Evolutionary conservation across 2,113 vertebrate genomes (phyloP).

Genomic region (Ctenomys sociabilis): DNA sequence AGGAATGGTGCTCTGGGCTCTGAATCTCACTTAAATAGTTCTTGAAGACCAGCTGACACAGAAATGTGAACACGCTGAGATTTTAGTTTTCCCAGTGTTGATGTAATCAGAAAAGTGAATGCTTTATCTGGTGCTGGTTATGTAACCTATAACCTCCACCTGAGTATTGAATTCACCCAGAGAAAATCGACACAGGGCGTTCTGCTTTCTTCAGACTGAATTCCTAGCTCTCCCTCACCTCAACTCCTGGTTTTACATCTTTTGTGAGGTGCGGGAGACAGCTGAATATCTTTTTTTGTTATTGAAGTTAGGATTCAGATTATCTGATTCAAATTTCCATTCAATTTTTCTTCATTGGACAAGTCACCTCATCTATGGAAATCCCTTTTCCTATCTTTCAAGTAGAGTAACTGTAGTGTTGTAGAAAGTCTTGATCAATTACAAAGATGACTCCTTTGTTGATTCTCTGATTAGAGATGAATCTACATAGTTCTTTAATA

Average conservation of each 20-base stretch:
- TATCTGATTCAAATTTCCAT: neutral
- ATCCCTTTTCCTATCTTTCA: neutral
- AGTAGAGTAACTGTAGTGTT: neutral
- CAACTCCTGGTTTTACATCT: neutral
- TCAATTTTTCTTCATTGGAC: neutral
- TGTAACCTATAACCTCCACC: constrained; percentile 63
- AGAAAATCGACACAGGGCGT: neutral
- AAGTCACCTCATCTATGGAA: neutral
- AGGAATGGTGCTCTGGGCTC: neutral
- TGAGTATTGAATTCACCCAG: constrained; percentile 13
- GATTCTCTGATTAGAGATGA: neutral
- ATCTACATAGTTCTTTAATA: neutral
- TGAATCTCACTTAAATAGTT: constrained; percentile 66
- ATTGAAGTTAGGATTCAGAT: neutral
- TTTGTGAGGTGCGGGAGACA: neutral
- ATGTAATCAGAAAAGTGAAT: neutral
- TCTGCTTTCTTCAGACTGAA: constrained; percentile 1
- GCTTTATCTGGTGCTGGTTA: constrained; percentile 34
- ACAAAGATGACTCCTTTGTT: neutral
- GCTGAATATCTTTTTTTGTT: neutral
- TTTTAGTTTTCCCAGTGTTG: neutral
- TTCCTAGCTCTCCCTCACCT: neutral
- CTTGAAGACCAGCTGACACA: neutral
- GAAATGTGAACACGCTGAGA: constrained; percentile 51
- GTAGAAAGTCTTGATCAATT: constrained; percentile 1